These are phyloP conservation scores for Cephalophus harveyi DNA, from an alignment of 2,113 vertebrate genomes.

Conservation along the genomic window DNA sequence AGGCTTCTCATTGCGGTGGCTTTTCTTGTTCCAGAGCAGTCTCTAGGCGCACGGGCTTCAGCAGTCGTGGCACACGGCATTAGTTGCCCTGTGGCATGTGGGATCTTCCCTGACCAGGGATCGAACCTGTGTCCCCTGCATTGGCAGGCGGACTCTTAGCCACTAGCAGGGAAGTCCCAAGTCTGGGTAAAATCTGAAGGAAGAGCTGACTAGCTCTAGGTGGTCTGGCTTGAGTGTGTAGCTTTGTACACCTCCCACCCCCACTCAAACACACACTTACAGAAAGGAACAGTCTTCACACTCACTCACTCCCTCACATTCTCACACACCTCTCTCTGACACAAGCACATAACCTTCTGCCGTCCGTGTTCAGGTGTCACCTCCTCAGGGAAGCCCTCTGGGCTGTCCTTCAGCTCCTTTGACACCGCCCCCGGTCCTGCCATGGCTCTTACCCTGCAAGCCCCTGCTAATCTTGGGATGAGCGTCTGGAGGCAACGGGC, in stretches of 20 bases:
- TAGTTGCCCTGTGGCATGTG: not conserved
- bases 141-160: not conserved
- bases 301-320: not conserved
- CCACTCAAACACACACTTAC: not conserved
- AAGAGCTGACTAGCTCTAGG: not conserved
- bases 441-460: no score
- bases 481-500: not conserved
- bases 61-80: not conserved
- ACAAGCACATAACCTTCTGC: not conserved
- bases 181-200: not conserved
- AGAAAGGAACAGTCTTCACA: not conserved
- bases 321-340: not conserved
- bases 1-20: not conserved
- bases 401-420: not conserved
- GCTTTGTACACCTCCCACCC: no score
- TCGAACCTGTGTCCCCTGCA: not conserved
- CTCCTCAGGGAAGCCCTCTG: not conserved
- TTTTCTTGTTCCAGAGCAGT: not conserved
- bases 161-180: not conserved
- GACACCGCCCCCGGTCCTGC: not conserved
- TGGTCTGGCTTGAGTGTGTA: not conserved
- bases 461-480: accelerated
- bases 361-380: not conserved
- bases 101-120: not conserved
- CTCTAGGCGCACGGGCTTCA: not conserved